Evolutionary conservation across 35 echinoderm and acorn worm species (phyloP), one percentile per base, ranked within the genome.

Genomic region (Acanthaster planci): DNA sequence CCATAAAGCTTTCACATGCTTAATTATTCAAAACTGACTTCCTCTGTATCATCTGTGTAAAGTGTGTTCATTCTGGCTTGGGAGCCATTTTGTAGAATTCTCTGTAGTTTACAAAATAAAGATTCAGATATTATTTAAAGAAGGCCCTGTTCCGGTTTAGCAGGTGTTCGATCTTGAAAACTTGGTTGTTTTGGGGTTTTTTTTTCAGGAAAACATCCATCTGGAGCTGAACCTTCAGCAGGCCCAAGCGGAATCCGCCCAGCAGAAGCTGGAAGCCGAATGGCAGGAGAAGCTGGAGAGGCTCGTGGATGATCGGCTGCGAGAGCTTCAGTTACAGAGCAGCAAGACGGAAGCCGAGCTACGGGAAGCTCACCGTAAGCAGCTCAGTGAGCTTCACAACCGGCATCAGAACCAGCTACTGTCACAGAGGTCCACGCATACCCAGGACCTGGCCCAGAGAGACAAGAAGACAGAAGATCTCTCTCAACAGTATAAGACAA

Each of bases 401-500:
- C 60, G 52, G 36, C 90, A 92, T 44, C 84, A 82, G 83, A 80
- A 81, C 40, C 84, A 92, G 58, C 31, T 92, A 5, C 34, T 37
- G 0, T 37, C 79, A n/a, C 47, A 81, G 78, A 92, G 75, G 59
- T 38, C 52, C 17, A 78, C 39, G 27, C 78, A 85, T 68, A 52
- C 51, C 32, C 77, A 59, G 27, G 90, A 92, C 39, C 52, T 92
- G 1, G 35, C 77, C 56, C 76, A 87, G 58, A 92, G 84, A 79
- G 90, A 92, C 39, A 78, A 84, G 14, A 86, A 56, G 80, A 53
- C 78, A 36, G 44, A 59, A 16, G 84, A 64, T 29, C 67, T 38
- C 47, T 78, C 67, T 17, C 76, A 92, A 23, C 76, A 92, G n/a
- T 92, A 92, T 82, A 76, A 92, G 55, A 82, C 17, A 55, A 55